Evolutionary conservation across 2,797 vertebrate species (phyloP).

Genomic region (Vipera ursinii): DNA sequence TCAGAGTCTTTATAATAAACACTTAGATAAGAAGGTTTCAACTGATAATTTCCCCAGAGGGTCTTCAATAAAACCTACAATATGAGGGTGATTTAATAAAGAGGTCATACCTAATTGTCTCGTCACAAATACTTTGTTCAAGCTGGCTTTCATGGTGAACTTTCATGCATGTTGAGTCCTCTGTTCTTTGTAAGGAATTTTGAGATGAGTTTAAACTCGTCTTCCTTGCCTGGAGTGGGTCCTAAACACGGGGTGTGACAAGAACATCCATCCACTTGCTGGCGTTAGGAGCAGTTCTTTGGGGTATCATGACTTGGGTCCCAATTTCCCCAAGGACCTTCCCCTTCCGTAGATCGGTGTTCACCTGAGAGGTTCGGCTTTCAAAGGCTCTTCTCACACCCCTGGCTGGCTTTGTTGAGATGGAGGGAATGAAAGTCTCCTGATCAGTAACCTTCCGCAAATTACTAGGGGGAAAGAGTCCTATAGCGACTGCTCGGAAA

Average conservation of each 20-base stretch:
- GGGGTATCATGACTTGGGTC: background rate
- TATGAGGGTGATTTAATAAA: background rate
- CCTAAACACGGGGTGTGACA: background rate
- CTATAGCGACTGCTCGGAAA: background rate
- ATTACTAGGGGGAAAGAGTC: background rate
- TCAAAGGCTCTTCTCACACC: background rate
- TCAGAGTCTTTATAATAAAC: background rate
- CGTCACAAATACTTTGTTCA: background rate
- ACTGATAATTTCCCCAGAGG: background rate
- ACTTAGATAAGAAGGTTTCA: background rate
- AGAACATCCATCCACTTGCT: background rate
- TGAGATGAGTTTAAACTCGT: background rate
- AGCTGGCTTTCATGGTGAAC: background rate
- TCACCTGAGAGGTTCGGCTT: background rate
- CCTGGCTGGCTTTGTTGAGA: background rate
- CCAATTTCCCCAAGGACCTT: background rate
- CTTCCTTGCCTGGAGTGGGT: background rate
- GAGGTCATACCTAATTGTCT: background rate
- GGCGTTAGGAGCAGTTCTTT: background rate
- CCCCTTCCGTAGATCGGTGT: background rate
- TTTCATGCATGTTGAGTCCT: background rate
- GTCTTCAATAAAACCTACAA: background rate
- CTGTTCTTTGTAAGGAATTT: background rate
- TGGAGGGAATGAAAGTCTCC: background rate
- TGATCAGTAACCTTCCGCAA: background rate